Evolutionary conservation across 2,797 vertebrate genomes (phyloP).

Genomic region (Cirrhinus mrigala): DNA sequence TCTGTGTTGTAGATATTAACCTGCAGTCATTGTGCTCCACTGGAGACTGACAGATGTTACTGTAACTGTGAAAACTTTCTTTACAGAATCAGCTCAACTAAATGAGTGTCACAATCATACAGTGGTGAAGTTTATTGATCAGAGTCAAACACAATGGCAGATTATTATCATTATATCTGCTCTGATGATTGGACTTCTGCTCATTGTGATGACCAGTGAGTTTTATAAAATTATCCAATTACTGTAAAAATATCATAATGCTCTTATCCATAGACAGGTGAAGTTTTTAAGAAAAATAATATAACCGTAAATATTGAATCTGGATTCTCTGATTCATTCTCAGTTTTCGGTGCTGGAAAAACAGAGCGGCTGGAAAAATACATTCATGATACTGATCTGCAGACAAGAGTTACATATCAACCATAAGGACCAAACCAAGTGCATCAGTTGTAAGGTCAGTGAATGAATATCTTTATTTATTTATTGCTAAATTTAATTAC

Average conservation of each 20-base stretch:
- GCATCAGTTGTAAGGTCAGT: too few relatives aligned
- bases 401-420: neutral
- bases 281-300: neutral
- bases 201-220: conserved; percentile 5
- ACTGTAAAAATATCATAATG: neutral
- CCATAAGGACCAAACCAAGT: neutral
- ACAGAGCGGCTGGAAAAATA: neutral
- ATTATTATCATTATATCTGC: neutral
- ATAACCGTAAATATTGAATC: too few relatives aligned
- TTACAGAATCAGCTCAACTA: neutral
- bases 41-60: neutral
- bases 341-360: neutral
- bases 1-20: too few relatives aligned
- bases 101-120: neutral
- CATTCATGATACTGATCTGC: neutral
- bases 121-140: neutral
- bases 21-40: too few relatives aligned
- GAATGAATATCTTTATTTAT: neutral
- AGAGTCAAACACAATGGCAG: neutral
- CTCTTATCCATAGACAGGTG: too few relatives aligned
- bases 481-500: neutral
- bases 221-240: neutral
- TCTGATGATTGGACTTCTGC: neutral
- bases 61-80: neutral
- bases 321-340: neutral